These are phyloP conservation scores for Epistrophella euchroma DNA, from an alignment of 2,888 invertebrate genomes.

Conservation along the genomic window DNA sequence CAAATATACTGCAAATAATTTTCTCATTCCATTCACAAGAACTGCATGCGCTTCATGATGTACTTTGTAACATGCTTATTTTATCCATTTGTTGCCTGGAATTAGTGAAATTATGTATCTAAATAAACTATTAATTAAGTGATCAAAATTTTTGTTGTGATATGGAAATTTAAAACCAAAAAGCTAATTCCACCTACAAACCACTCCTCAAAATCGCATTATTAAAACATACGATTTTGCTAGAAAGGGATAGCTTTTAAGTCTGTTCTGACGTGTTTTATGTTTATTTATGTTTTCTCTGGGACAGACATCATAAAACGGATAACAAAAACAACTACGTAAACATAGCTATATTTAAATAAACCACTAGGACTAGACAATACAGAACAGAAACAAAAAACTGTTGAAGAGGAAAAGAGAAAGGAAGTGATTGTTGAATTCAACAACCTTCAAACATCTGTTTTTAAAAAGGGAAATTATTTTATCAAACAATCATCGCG, in stretches of 20 bases:
- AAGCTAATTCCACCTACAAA: no score
- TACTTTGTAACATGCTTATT: neutral
- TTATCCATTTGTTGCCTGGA: no score
- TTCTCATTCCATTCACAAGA: slow-evolving; percentile 8
- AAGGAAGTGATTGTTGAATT: neutral
- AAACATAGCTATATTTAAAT: neutral
- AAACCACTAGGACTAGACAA: no score
- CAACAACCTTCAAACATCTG: slow-evolving; percentile 27
- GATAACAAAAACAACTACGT: slow-evolving; percentile 15
- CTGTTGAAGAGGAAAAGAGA: neutral
- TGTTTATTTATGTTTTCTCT: slow-evolving; percentile 73
- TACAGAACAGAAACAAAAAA: neutral
- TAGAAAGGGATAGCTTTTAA: slow-evolving; percentile 78
- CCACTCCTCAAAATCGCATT: no score
- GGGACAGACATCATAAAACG: slow-evolving; percentile 21
- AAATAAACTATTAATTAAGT: no score
- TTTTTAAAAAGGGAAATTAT: slow-evolving; percentile 43
- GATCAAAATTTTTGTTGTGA: neutral
- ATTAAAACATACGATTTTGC: slow-evolving; percentile 81
- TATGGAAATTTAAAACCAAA: neutral
- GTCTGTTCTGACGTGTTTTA: slow-evolving; percentile 37
- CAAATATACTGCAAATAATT: neutral
- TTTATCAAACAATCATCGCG: slow-evolving; percentile 3
- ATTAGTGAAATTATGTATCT: no score
- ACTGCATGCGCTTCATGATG: neutral